phyloP scores from a whole-genome alignment of 2,888 invertebrate species.

The Cistogaster globosa region DNA sequence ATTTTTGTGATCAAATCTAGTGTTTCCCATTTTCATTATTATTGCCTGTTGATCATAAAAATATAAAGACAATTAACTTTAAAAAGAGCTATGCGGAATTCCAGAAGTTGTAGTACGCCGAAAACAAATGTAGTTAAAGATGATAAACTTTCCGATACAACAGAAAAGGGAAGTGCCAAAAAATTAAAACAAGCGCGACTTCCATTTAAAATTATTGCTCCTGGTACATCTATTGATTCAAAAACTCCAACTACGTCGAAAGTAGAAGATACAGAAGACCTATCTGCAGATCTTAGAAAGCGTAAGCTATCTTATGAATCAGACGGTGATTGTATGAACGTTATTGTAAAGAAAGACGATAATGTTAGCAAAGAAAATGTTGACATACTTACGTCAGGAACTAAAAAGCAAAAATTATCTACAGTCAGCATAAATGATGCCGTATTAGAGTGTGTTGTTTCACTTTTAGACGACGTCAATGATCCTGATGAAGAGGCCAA shows the following conservation, averaged over 20 bases:
- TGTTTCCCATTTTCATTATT: constrained; percentile 30
- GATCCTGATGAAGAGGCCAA: neutral
- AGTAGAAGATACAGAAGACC: neutral
- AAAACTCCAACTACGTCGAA: constrained; percentile 36
- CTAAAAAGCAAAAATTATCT: constrained; percentile 66
- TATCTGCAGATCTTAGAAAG: constrained; percentile 75
- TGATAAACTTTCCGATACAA: constrained; percentile 41
- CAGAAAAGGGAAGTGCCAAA: constrained; percentile 81
- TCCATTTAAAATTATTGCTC: constrained; percentile 84
- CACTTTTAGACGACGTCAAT: constrained; percentile 63
- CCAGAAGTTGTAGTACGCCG: constrained; percentile 43
- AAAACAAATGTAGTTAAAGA: constrained; percentile 48
- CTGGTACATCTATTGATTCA: constrained; percentile 45
- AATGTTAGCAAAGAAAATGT: constrained; percentile 71
- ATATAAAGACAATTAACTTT: constrained; percentile 20
- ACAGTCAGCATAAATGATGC: constrained; percentile 8
- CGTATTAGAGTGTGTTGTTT: constrained; percentile 48
- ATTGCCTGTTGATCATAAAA: constrained; percentile 30
- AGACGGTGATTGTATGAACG: constrained; percentile 52
- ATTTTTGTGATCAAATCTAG: constrained; percentile 41
- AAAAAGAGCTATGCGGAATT: constrained; percentile 66
- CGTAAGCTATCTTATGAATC: constrained; percentile 78
- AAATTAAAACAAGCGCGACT: constrained; percentile 86
- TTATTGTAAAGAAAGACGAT: constrained; percentile 49
- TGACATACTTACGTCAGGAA: constrained; percentile 38